Conservation (phyloP, 2,113 vertebrate genomes). For the Pangasianodon gigas region DNA sequence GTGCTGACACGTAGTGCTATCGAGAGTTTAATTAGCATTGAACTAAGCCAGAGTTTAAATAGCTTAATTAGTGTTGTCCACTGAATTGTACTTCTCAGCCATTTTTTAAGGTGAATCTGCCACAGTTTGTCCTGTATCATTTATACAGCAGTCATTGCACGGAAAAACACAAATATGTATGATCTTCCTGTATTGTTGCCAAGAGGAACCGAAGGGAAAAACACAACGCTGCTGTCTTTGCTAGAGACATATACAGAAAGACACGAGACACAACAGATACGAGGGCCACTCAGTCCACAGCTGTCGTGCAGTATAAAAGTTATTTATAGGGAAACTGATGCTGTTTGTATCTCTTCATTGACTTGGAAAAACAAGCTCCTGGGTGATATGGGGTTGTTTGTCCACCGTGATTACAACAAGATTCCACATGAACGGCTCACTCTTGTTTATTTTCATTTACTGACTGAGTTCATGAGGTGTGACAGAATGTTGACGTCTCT, state of each 20-base stretch:
- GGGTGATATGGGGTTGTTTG: not conserved
- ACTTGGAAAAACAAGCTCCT: constrained; percentile 16
- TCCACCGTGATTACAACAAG: not conserved
- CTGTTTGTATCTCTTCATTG: constrained; percentile 34
- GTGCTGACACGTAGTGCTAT: not conserved
- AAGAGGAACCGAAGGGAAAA: not conserved
- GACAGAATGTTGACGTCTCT: constrained; percentile 6
- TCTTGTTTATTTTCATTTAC: not conserved
- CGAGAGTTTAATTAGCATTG: not conserved
- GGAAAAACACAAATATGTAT: not conserved
- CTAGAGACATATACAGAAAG: not conserved
- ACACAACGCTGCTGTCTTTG: not conserved
- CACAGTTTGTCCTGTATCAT: not conserved
- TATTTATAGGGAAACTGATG: constrained; percentile 50
- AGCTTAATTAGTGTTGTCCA: not conserved
- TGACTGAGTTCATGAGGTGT: constrained; percentile 18
- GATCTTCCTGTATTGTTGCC: not conserved
- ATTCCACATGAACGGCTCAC: not conserved
- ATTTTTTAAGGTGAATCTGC: not conserved
- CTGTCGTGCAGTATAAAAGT: constrained; percentile 45
- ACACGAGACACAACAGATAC: not conserved
- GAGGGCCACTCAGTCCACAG: constrained; percentile 39
- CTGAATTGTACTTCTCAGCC: not conserved
- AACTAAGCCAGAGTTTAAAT: not conserved
- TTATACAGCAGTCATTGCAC: not conserved